Conservation (phyloP, 2,888 invertebrate genomes). For the Diplazon laetatorius region DNA sequence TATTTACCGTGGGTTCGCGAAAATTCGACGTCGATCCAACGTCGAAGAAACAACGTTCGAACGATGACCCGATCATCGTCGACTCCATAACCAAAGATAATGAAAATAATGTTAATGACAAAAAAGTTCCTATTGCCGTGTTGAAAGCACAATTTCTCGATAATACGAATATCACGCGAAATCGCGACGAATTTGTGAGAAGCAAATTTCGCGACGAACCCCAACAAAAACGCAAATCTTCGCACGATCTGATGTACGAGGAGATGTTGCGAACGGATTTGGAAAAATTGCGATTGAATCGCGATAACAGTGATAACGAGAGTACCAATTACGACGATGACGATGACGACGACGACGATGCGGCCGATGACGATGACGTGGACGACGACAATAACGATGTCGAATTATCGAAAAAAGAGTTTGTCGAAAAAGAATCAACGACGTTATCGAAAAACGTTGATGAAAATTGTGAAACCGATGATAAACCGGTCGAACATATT, state of each 20-base stretch:
- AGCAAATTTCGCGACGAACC: constrained; percentile 70
- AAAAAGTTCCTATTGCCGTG: constrained; percentile 74
- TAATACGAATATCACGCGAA: constrained; percentile 31
- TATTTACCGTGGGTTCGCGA: constrained; percentile 78
- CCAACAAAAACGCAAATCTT: constrained; percentile 71
- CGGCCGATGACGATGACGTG: constrained; percentile 65
- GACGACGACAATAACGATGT: constrained; percentile 61
- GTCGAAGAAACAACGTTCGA: constrained; percentile 20
- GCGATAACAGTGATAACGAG: constrained; percentile 45
- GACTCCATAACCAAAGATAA: constrained; percentile 70
- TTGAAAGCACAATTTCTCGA: constrained; percentile 73
- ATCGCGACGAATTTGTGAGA: constrained; percentile 63
- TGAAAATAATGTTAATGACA: constrained; percentile 58
- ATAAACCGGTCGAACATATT: no score
- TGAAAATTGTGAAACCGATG: neutral
- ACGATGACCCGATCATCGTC: neutral
- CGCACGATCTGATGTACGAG: constrained; percentile 75
- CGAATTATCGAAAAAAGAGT: no score
- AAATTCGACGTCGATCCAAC: constrained; percentile 69
- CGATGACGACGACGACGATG: constrained; percentile 57
- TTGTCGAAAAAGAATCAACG: no score
- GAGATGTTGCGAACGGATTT: constrained; percentile 69
- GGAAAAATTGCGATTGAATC: constrained; percentile 20
- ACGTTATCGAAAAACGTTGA: neutral
- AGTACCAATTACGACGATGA: constrained; percentile 44